Conservation (phyloP, 2,888 invertebrate species). For the Ectemnius cavifrons region DNA sequence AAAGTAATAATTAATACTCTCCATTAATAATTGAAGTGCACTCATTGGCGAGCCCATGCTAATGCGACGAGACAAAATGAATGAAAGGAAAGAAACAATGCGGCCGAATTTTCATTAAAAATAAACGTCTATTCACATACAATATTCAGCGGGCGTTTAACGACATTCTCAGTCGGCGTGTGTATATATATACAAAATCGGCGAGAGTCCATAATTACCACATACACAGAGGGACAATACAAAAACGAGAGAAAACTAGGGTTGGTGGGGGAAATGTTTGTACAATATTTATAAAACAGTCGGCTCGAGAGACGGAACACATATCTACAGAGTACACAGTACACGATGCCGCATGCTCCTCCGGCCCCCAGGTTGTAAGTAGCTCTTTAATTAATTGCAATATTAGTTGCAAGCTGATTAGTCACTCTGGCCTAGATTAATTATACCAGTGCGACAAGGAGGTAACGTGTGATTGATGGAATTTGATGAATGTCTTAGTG, state of each 20-base stretch:
- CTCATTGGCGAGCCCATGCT: too few species aligned
- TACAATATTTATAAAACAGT: slow-evolving; percentile 62
- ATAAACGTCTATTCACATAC: slow-evolving; percentile 72
- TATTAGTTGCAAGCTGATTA: slow-evolving; percentile 69
- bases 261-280: slow-evolving; percentile 64
- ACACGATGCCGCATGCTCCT: slow-evolving; percentile 67
- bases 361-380: slow-evolving; percentile 73
- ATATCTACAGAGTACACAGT: slow-evolving; percentile 62
- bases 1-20: too few species aligned
- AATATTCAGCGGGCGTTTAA: slow-evolving; percentile 50
- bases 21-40: too few species aligned
- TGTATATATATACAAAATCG: slow-evolving; percentile 51
- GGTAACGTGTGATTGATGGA: neutral
- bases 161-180: slow-evolving; percentile 49
- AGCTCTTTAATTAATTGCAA: slow-evolving; percentile 57
- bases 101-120: slow-evolving; percentile 67
- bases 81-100: slow-evolving; percentile 67
- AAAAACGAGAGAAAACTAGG: slow-evolving; percentile 22
- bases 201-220: slow-evolving; percentile 32
- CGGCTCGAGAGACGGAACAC: neutral
- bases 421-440: slow-evolving; percentile 31
- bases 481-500: too few species aligned
- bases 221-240: slow-evolving; percentile 47
- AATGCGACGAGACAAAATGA: slow-evolving; percentile 8
- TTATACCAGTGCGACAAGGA: slow-evolving; percentile 8